A percentile compares a stretch with the other conserved stretches of the same genome.
These are phyloP conservation scores for Carassius carassius DNA, from an alignment of 2,113 vertebrate genomes.

Conservation along the genomic window DNA sequence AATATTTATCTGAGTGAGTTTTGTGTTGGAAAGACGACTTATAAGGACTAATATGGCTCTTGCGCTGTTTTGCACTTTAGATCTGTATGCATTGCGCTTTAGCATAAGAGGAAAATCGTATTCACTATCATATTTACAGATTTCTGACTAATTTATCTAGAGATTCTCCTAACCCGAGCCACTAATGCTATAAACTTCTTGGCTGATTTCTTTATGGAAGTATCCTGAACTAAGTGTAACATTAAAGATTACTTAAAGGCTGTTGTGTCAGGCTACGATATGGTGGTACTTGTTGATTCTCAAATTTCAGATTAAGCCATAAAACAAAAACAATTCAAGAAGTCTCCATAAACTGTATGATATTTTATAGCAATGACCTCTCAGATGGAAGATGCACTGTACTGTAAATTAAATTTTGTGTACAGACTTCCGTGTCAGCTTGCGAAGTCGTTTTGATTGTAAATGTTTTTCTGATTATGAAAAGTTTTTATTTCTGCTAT, in stretches of 20 bases:
- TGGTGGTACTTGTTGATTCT: neutral
- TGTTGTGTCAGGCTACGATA: neutral
- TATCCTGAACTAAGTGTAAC: neutral
- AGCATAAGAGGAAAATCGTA: constrained; percentile 7
- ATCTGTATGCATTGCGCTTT: constrained; percentile 56
- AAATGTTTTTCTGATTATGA: neutral
- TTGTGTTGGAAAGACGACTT: constrained; percentile 1
- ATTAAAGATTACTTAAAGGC: neutral
- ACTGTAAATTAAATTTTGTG: constrained; percentile 51
- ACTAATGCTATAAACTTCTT: neutral
- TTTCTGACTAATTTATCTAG: constrained; percentile 11
- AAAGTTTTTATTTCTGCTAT: neutral
- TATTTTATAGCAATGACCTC: neutral
- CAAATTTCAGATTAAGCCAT: constrained; percentile 24
- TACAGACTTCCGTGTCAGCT: constrained; percentile 1
- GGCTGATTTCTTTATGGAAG: neutral
- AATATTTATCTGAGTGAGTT: constrained; percentile 15
- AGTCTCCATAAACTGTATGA: neutral
- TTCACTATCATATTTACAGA: constrained; percentile 35
- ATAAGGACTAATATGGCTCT: constrained; percentile 32
- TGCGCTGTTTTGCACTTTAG: constrained; percentile 56
- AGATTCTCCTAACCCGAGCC: neutral
- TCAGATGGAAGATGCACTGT: constrained; percentile 13
- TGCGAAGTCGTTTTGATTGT: neutral
- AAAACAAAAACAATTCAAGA: neutral